A percentile compares a stretch with the other conserved stretches of the same genome.
These are phyloP conservation scores for Drosophila sturtevanti DNA, from an alignment of 1,140 invertebrate genomes.

Conservation along the genomic window DNA sequence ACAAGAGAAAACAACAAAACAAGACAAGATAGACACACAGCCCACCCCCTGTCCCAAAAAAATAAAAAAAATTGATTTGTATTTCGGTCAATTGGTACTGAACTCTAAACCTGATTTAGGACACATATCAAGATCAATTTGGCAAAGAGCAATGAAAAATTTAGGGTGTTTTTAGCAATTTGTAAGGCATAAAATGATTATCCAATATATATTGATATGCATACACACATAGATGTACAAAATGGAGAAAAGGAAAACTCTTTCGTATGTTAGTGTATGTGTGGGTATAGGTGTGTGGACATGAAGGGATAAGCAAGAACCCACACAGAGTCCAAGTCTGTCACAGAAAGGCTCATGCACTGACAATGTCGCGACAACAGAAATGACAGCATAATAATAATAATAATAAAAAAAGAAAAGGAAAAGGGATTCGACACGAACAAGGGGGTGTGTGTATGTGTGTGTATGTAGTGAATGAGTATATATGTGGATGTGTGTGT, in stretches of 20 bases:
- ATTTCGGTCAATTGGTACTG: constrained; percentile 30
- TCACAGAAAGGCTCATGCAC: constrained; percentile 30
- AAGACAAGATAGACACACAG: constrained; percentile 4
- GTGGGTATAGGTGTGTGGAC: neutral
- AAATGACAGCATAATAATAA: constrained; percentile 80
- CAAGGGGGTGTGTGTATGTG: constrained; percentile 3
- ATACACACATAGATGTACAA: neutral
- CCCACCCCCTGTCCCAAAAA: too few relatives aligned
- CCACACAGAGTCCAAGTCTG: constrained; percentile 25
- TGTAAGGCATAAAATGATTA: constrained; percentile 48
- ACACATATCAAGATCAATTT: constrained; percentile 39
- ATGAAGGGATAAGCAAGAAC: constrained; percentile 27
- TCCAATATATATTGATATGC: constrained; percentile 3
- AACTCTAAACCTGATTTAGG: constrained; percentile 9
- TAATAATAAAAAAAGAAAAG: constrained; percentile 60
- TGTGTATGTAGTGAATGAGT: constrained; percentile 9
- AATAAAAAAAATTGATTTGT: constrained; percentile 38
- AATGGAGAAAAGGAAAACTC: constrained; percentile 19
- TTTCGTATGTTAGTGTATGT: constrained; percentile 4
- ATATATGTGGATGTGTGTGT: neutral
- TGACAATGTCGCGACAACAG: constrained; percentile 77
- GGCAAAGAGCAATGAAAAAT: constrained; percentile 45
- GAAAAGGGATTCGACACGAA: constrained; percentile 5
- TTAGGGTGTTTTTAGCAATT: constrained; percentile 37
- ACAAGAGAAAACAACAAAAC: neutral